A percentile compares a stretch with the other conserved stretches of the same genome.
phyloP scores from a whole-genome alignment of 2,888 invertebrate genomes.

The Tipula lateralis region DNA sequence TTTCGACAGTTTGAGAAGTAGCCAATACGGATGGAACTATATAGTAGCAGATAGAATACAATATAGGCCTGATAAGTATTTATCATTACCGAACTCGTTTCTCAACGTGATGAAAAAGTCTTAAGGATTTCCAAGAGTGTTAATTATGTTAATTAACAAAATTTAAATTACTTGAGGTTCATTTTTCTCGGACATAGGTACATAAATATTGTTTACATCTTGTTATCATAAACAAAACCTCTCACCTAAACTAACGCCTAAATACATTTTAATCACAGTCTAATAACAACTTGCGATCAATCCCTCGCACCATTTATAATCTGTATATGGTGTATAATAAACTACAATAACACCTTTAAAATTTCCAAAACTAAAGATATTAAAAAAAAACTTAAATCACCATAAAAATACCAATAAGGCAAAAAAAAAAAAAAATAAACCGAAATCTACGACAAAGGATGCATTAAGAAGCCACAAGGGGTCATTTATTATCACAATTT shows the following conservation, averaged over 20 bases:
- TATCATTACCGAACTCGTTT: no score
- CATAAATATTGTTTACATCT: no score
- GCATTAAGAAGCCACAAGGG: conserved; percentile 24
- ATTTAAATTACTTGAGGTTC: no score
- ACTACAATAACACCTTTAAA: neutral
- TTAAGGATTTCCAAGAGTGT: no score
- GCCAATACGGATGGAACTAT: no score
- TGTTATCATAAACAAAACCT: neutral
- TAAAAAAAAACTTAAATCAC: neutral
- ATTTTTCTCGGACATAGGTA: no score
- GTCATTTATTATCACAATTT: neutral
- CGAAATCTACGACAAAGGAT: neutral
- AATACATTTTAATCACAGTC: neutral
- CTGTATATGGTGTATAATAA: neutral
- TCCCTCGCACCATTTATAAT: neutral
- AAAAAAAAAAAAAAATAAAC: no score
- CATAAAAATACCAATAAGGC: conserved; percentile 24
- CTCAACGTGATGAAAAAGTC: no score
- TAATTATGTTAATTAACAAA: no score
- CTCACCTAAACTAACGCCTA: neutral
- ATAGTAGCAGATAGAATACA: no score
- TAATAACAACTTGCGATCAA: neutral
- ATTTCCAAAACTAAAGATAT: neutral
- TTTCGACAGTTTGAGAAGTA: no score
- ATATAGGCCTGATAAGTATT: no score